Evolutionary conservation across 2,113 vertebrate species (phyloP), one percentile per base, ranked within the genome.

Genomic region (Pristiophorus japonicus): DNA sequence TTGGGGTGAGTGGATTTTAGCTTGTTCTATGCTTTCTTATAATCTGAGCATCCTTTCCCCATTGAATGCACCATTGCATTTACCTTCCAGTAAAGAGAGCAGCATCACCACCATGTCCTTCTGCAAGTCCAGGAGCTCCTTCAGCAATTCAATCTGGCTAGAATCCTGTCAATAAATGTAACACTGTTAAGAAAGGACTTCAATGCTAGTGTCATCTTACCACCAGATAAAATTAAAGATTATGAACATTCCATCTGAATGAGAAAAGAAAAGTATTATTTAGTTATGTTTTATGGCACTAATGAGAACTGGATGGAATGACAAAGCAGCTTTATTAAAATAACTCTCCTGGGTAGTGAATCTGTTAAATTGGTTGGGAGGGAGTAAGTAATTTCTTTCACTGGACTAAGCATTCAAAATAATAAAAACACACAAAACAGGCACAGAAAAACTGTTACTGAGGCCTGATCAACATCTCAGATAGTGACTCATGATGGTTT

Each of bases 41-140:
- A 81, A 42, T 16, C 8, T 45, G 47, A 87, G 22, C 45, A 51
- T 51, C 45, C 20, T 47, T 51, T 4, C 55, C 30, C 12, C 55
- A 47, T 0, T 22, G 42, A 18, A 45, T 65, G 45, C 22, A 34
- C 30, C 45, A 24, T 3, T 24, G 55, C 16, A 59, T 96, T 95
- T 97, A 98, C 98, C 98, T 97, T 98, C 98, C 22, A 99, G 97
- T 0, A 99, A 97, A 0, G 99, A 99, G 96, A 99, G 97, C 95
- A 99, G 96, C 99, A 99, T 99, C 96, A 99, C 99, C 62, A 99
- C 99, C 99, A 99, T 99, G 97, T 99, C 99, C 96, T 99, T 99
- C 97, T 99, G 99, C 10, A 99, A 97, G 95, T 99, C 99, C 96
- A 99, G 96, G 92, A 99, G 97, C 96, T 99, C 99, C 97, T 99